phyloP scores from a whole-genome alignment of 2,113 vertebrate genomes.

The Sminthopsis crassicaudata region DNA sequence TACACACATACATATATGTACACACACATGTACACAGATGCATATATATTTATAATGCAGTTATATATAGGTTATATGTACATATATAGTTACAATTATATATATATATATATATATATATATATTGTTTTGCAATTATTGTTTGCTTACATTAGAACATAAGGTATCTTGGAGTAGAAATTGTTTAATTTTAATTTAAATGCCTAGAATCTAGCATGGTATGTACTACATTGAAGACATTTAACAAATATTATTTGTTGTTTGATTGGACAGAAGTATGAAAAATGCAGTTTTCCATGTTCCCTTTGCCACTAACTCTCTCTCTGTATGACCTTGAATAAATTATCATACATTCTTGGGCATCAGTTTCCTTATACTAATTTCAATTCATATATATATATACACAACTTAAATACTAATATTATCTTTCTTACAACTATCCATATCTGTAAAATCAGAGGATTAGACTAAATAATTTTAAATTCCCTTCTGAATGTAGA shows the following conservation, averaged over 20 bases:
- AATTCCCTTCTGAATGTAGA: background rate
- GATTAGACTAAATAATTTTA: background rate
- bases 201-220: background rate
- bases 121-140: background rate
- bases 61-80: background rate
- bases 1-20: no score
- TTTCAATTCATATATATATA: background rate
- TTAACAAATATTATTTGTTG: no score
- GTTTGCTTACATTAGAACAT: background rate
- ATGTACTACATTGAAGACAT: background rate
- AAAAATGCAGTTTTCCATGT: background rate
- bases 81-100: background rate
- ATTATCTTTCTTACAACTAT: background rate
- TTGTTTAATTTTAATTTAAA: background rate
- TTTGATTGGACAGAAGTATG: background rate
- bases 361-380: background rate
- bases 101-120: background rate
- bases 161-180: background rate
- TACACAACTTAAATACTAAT: background rate
- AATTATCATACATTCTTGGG: background rate
- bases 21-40: no score
- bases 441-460: background rate
- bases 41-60: background rate
- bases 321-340: background rate
- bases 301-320: background rate